phyloP scores from a whole-genome alignment of 2,797 vertebrate species.

The Halcyon chelicuti region DNA sequence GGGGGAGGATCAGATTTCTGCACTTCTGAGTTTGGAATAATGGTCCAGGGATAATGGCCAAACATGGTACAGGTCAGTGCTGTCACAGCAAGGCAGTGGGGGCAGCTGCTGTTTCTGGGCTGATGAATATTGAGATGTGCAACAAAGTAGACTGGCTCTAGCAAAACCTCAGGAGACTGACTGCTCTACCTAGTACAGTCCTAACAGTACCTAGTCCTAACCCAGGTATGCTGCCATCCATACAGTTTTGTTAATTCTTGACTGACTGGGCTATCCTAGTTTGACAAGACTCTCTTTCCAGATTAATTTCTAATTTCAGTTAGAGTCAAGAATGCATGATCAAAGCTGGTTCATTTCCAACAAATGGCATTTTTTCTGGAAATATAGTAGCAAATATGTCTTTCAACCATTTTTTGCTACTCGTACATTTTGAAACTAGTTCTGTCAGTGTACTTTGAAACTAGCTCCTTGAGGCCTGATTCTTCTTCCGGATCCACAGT shows the following conservation, averaged over 20 bases:
- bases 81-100: not conserved
- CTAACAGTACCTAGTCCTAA: no score
- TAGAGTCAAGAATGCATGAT: not conserved
- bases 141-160: not conserved
- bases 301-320: not conserved
- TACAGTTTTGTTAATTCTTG: not conserved
- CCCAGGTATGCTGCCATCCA: not conserved
- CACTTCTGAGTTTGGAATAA: not conserved
- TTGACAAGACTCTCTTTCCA: not conserved
- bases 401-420: not conserved
- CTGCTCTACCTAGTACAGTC: not conserved
- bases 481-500: not conserved
- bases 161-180: not conserved
- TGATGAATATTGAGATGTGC: not conserved
- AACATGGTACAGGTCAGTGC: accelerated
- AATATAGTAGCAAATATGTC: not conserved
- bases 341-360: not conserved
- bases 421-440: not conserved
- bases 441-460: not conserved
- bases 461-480: not conserved
- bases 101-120: not conserved
- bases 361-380: not conserved
- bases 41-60: not conserved
- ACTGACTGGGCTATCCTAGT: not conserved
- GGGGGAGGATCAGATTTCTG: not conserved